Percentiles rank a stretch among this genome's conserved stretches.
These are phyloP conservation scores for Chamaea fasciata DNA, from an alignment of 2,113 vertebrate genomes.

Conservation along the genomic window DNA sequence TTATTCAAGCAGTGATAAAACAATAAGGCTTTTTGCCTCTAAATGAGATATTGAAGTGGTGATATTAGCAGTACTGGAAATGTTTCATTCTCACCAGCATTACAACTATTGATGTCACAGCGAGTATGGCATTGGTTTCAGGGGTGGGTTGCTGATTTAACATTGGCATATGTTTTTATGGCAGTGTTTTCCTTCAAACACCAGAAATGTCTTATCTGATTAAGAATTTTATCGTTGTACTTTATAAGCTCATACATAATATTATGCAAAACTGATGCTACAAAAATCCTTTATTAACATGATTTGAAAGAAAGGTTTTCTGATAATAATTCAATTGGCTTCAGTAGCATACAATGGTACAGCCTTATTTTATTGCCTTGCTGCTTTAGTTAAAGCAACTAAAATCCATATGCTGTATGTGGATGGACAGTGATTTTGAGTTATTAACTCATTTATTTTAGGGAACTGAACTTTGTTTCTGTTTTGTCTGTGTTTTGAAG, in stretches of 20 bases:
- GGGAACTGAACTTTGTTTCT: neutral
- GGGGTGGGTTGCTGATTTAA: neutral
- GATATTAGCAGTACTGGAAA: neutral
- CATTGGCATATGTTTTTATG: neutral
- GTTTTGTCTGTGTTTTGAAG: neutral
- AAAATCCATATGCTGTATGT: neutral
- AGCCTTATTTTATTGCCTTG: neutral
- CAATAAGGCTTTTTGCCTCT: neutral
- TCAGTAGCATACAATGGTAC: neutral
- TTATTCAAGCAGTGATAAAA: neutral
- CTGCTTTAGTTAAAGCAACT: neutral
- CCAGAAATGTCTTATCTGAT: neutral
- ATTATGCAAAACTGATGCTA: neutral
- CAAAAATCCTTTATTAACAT: neutral
- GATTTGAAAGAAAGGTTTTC: conserved; percentile 23
- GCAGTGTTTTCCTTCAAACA: neutral
- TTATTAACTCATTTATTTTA: neutral
- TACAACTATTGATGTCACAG: neutral
- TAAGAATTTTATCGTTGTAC: neutral
- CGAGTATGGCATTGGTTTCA: neutral
- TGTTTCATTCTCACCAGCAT: neutral
- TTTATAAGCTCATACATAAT: conserved; percentile 18
- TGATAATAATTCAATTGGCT: neutral
- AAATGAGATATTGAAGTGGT: neutral
- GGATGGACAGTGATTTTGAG: neutral